Base-by-base conservation (phyloP, 35 echinoderm and acorn worm genomes). In the Patiria miniata region DNA sequence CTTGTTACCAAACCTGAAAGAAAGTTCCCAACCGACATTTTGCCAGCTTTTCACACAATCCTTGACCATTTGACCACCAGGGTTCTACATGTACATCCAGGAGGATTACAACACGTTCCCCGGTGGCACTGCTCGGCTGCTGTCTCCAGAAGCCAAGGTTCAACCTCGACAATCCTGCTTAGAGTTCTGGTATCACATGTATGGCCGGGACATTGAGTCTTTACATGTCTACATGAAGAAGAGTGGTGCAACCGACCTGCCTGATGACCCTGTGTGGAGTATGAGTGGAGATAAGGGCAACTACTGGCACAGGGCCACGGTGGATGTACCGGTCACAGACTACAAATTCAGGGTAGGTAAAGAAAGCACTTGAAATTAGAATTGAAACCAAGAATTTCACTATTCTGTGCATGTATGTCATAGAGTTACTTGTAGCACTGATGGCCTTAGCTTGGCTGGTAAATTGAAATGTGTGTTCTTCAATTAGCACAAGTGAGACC, bases 181-280 rank as follows among this genome's bases (percentile, higher is more conserved):
- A 14, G 87, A 90, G 56, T 97, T 97, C 77, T 97, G 95, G 95
- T 97, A 88, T 37, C 95, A 97, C 56, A 97, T 97, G 95, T 93
- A 90, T 22, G 95, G 95, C 15, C 40, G 44, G 8, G 87, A 87
- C 59, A 88, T 97, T 5, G 91, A 97, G 53, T 53, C 50, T 5
- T 84, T 97, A 8, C 87, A 85, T 30, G 91, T 97, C 23, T 97
- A 93, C 65, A 37, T 97, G 34, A 78, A 90, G 38, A 19, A 51
- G 21, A 77, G 57, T 22, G 39, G 77, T 1, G 36, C 53, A 18
- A 33, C 80, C 22, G 78, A 80, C 9, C 23, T 90, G 18, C 81
- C 83, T 5, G 16, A 6, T 5, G 77, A 80, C 14, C 89, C 90
- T 40, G 22, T 39, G 14, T 89, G 80, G 81, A 89, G 8, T 17